phyloP scores from a whole-genome alignment of 2,888 invertebrate species.

The Drosophila mercatorum region DNA sequence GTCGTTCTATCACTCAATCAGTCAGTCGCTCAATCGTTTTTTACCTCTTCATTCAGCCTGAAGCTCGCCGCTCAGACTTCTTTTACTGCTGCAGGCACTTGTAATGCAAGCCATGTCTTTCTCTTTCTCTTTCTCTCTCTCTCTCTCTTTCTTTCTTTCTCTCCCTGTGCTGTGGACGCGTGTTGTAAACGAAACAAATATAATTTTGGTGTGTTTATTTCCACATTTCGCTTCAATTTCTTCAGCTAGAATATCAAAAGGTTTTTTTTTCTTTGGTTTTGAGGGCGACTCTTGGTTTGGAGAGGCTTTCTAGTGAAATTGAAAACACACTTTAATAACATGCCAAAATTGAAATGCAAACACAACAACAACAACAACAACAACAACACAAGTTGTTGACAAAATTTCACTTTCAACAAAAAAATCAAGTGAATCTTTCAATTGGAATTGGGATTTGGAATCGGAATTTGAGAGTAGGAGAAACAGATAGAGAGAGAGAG shows the following conservation, averaged over 20 bases:
- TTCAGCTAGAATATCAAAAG: constrained; percentile 69
- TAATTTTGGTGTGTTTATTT: constrained; percentile 53
- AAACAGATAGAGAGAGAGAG: neutral
- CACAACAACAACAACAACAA: constrained; percentile 20
- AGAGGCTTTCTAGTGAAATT: constrained; percentile 76
- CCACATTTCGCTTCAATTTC: constrained; percentile 62
- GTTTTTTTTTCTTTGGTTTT: constrained; percentile 19
- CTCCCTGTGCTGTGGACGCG: constrained; percentile 19
- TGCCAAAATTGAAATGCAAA: constrained; percentile 47
- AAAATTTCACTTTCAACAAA: constrained; percentile 70
- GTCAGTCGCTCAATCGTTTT: neutral
- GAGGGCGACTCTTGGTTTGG: constrained; percentile 19
- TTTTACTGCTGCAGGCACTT: constrained; percentile 37
- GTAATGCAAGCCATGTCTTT: constrained; percentile 38
- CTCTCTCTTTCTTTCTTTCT: neutral
- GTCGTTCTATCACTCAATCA: constrained; percentile 21
- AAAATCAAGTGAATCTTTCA: constrained; percentile 40
- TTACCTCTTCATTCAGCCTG: constrained; percentile 7
- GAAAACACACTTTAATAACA: constrained; percentile 74
- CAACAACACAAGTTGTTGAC: constrained; percentile 34
- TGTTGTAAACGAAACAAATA: constrained; percentile 34
- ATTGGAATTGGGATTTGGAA: constrained; percentile 11
- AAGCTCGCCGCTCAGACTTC: constrained; percentile 35
- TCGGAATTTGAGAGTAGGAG: constrained; percentile 10
- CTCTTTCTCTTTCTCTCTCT: neutral